Evolutionary conservation across 2,888 invertebrate genomes (phyloP).

Genomic region (Sabatieria punctata): DNA sequence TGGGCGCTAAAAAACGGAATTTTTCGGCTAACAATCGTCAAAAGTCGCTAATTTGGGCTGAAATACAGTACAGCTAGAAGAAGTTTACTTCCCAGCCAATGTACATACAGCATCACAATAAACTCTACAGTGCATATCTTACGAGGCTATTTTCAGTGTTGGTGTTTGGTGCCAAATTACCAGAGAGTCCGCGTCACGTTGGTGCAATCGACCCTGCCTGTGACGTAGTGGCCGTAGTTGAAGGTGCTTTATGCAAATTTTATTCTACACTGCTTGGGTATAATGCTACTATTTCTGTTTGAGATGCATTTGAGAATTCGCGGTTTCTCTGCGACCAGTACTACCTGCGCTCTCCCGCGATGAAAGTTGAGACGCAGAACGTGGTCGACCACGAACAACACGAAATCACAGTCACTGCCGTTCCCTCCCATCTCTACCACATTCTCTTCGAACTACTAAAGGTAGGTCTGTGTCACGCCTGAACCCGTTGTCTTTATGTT

Average conservation of each 20-base stretch:
- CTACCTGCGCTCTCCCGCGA: constrained; percentile 76
- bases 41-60: too few species aligned
- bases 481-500: background rate
- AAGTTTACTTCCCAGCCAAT: too few species aligned
- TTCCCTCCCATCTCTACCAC: constrained; percentile 95
- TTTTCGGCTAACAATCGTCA: too few species aligned
- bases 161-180: constrained; percentile 37
- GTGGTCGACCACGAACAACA: constrained; percentile 31
- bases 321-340: constrained; percentile 94
- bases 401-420: constrained; percentile 73
- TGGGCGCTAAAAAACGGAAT: background rate
- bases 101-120: too few species aligned
- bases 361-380: constrained; percentile 60
- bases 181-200: constrained; percentile 48
- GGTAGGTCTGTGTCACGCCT: constrained; percentile 20
- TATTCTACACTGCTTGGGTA: constrained; percentile 4
- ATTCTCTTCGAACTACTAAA: constrained; percentile 97
- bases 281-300: constrained; percentile 13
- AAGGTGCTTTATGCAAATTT: too few species aligned
- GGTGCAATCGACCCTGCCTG: constrained; percentile 94
- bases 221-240: constrained; percentile 68
- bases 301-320: constrained; percentile 91
- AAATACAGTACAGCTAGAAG: too few species aligned
- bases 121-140: too few species aligned
- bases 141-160: constrained; percentile 33